These are phyloP conservation scores for Malurus leucopterus DNA, from an alignment of 2,797 vertebrate species.

Conservation along the genomic window DNA sequence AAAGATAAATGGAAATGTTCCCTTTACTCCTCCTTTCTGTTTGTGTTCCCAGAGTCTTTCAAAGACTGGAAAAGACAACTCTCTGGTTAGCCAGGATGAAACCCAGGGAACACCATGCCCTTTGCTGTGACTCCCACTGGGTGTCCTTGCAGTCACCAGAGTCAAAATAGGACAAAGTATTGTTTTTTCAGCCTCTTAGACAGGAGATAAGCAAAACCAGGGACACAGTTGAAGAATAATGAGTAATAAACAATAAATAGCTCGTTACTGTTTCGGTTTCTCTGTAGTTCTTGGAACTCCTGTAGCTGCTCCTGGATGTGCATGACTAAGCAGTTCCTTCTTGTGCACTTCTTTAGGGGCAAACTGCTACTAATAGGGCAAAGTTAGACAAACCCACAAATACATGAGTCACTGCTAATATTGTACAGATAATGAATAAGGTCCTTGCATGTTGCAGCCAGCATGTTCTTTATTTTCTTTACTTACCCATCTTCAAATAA, in stretches of 20 bases:
- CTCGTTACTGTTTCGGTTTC: background rate
- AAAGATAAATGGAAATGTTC: background rate
- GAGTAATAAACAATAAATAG: background rate
- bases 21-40: background rate
- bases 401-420: background rate
- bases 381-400: accelerated
- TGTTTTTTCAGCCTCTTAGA: background rate
- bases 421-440: background rate
- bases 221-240: background rate
- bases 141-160: background rate
- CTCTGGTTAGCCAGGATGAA: background rate
- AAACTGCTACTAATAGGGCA: background rate
- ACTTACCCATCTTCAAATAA: background rate
- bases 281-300: background rate
- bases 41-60: background rate
- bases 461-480: background rate
- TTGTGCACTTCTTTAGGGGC: accelerated
- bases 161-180: background rate
- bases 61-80: background rate
- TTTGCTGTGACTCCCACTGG: background rate
- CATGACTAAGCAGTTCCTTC: accelerated
- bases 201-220: background rate
- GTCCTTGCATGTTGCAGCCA: background rate
- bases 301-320: background rate
- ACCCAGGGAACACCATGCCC: accelerated